These are phyloP conservation scores for Chouioia cunea DNA, from an alignment of 2,888 invertebrate species.

Conservation along the genomic window DNA sequence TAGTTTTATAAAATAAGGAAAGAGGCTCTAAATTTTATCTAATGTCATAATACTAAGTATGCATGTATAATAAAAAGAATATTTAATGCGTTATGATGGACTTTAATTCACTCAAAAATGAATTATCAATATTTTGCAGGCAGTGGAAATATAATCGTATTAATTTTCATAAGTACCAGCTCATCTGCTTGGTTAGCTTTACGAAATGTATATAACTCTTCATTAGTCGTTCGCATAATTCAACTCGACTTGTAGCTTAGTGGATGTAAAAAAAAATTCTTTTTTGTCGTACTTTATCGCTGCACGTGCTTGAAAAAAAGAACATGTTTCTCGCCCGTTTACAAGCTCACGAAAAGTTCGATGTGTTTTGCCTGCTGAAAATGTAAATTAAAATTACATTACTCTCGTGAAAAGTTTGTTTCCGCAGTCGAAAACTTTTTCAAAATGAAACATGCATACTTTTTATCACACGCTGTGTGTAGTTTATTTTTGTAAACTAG, in stretches of 20 bases:
- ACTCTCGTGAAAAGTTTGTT: not conserved
- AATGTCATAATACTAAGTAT: too few relatives aligned
- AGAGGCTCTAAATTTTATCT: too few relatives aligned
- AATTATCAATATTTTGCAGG: too few relatives aligned
- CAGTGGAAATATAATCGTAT: not conserved
- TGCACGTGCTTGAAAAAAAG: too few relatives aligned
- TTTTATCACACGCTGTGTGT: not conserved
- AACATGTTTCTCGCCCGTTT: not conserved
- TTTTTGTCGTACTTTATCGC: too few relatives aligned
- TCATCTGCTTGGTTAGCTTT: not conserved
- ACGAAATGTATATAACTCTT: conserved; percentile 11
- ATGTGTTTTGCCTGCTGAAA: conserved; percentile 19
- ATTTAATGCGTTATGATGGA: too few relatives aligned
- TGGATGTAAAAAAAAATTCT: too few relatives aligned
- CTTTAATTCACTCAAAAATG: too few relatives aligned
- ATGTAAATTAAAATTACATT: conserved; percentile 26
- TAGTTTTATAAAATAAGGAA: too few relatives aligned
- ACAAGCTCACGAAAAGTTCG: not conserved
- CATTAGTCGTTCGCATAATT: conserved; percentile 18
- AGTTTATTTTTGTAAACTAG: too few relatives aligned
- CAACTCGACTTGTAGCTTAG: not conserved
- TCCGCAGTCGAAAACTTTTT: conserved; percentile 7
- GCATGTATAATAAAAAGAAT: too few relatives aligned
- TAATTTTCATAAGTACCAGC: conserved; percentile 18
- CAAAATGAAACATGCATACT: not conserved